Evolutionary conservation across 2,888 invertebrate genomes (phyloP).

Genomic region (Apoda limacodes): DNA sequence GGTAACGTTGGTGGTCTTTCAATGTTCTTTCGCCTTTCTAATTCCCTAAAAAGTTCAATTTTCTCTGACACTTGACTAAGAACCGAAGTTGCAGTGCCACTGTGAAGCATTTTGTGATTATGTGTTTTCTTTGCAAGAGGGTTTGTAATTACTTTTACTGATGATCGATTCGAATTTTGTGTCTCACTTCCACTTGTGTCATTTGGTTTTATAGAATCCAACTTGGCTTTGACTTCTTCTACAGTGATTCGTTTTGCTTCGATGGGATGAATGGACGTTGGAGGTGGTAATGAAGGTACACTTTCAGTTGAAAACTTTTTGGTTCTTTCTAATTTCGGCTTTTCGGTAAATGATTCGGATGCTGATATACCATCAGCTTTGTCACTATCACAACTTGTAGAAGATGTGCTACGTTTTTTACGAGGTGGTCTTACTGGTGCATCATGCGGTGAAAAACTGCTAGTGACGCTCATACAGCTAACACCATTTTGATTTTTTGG

Average conservation of each 20-base stretch:
- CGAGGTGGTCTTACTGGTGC: constrained; percentile 79
- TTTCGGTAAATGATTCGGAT: constrained; percentile 57
- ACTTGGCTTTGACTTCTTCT: constrained; percentile 70
- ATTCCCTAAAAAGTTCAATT: constrained; percentile 58
- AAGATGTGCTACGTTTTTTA: constrained; percentile 77
- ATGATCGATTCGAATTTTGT: constrained; percentile 63
- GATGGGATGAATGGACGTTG: constrained; percentile 40
- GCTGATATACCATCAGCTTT: constrained; percentile 63
- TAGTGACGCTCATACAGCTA: constrained; percentile 81
- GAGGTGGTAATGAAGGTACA: constrained; percentile 59
- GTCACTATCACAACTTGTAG: constrained; percentile 73
- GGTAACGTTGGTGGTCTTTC: constrained; percentile 60
- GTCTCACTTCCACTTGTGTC: constrained; percentile 62
- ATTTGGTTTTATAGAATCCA: constrained; percentile 56
- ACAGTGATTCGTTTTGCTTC: constrained; percentile 58
- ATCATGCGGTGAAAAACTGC: constrained; percentile 63
- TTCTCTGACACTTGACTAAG: constrained; percentile 65
- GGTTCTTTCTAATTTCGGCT: constrained; percentile 60
- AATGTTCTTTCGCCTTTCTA: constrained; percentile 56
- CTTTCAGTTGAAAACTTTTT: constrained; percentile 69
- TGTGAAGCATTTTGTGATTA: constrained; percentile 31
- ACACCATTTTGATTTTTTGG: constrained; percentile 79
- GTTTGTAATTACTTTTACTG: constrained; percentile 23
- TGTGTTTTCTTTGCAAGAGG: constrained; percentile 24
- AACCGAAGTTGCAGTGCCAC: constrained; percentile 53